Evolutionary conservation across 2,797 vertebrate genomes (phyloP).

Genomic region (Rhinichthys osculus): DNA sequence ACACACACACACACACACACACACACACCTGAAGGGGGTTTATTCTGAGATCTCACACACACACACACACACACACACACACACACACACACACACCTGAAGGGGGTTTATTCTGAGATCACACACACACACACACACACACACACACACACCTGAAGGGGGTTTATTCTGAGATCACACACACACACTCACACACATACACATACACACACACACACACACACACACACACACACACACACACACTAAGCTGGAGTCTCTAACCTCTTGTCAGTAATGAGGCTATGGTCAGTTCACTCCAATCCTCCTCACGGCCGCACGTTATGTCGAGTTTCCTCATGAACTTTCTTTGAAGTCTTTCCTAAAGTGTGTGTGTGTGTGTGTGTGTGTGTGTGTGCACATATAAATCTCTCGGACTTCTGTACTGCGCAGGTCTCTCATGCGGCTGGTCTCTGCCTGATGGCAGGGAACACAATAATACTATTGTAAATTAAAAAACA

Average conservation of each 20-base stretch:
- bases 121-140: not conserved
- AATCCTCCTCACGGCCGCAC: not conserved
- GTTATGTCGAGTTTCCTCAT: constrained; percentile 5
- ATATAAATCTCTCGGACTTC: too few species aligned
- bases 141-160: too few species aligned
- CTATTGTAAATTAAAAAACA: not conserved
- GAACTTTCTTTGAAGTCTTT: constrained; percentile 51
- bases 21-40: too few species aligned
- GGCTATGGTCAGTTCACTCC: constrained; percentile 9
- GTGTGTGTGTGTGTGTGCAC: constrained; percentile 31
- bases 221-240: too few species aligned
- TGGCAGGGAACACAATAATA: too few species aligned
- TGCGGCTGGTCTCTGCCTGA: not conserved
- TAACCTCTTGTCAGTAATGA: constrained; percentile 30
- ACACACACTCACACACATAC: not conserved
- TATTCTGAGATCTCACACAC: too few species aligned
- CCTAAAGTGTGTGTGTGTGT: constrained; percentile 29
- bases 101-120: too few species aligned
- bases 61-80: too few species aligned
- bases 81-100: too few species aligned
- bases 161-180: not conserved
- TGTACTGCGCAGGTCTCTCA: too few species aligned
- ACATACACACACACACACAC: too few species aligned
- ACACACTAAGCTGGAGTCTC: constrained; percentile 8
- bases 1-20: too few species aligned